A percentile compares a stretch with the other conserved stretches of the same genome.
Conservation (phyloP, 1,140 invertebrate genomes). For the Mactra quadrangularis region DNA sequence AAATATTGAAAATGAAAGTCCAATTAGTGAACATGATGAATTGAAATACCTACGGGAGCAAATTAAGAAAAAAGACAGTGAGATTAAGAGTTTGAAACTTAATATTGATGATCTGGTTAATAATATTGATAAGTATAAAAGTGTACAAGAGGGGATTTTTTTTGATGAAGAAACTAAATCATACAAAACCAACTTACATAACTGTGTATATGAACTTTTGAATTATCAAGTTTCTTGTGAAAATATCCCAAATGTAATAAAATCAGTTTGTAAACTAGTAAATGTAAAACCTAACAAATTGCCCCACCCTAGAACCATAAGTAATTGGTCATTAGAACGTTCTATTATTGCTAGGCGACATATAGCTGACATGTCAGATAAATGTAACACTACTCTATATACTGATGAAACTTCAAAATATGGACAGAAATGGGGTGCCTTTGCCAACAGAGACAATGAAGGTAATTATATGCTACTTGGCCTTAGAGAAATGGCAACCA, state of each 20-base stretch:
- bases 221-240: conserved; percentile 3
- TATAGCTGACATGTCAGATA: not conserved
- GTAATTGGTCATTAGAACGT: conserved; percentile 41
- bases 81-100: not conserved
- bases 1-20: not conserved
- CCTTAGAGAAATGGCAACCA: conserved; percentile 35
- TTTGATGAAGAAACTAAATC: not conserved
- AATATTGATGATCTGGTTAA: not conserved
- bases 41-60: not conserved
- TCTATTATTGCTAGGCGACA: conserved; percentile 29
- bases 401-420: conserved; percentile 45
- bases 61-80: not conserved
- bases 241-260: conserved; percentile 28
- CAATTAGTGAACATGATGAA: not conserved
- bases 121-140: not conserved
- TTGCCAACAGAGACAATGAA: not conserved
- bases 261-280: too few species aligned
- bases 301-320: conserved; percentile 11
- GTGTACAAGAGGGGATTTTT: not conserved
- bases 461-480: conserved; percentile 14
- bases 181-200: not conserved
- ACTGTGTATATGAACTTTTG: not conserved
- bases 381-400: conserved; percentile 11
- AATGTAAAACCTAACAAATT: conserved; percentile 15
- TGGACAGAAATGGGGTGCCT: conserved; percentile 13